phyloP scores from a whole-genome alignment of 2,888 invertebrate genomes.

The Agonopterix subpropinquella region DNA sequence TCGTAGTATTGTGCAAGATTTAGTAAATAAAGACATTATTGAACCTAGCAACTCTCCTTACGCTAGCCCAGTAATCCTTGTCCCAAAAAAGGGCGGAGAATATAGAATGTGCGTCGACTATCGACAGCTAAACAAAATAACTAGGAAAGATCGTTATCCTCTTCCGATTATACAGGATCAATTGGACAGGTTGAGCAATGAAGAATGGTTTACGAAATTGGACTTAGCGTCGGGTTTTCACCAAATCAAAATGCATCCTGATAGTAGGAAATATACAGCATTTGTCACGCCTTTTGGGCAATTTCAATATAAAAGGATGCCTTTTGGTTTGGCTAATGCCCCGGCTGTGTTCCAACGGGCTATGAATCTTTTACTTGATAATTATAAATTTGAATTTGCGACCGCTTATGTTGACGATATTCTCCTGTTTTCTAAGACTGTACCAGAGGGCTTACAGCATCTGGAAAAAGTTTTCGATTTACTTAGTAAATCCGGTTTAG shows the following conservation, averaged over 20 bases:
- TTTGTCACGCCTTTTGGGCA: slow-evolving; percentile 11
- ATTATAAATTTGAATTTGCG: slow-evolving; percentile 7
- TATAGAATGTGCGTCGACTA: slow-evolving; percentile 12
- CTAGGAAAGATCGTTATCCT: slow-evolving; percentile 10
- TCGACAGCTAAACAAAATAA: slow-evolving; percentile 9
- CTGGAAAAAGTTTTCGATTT: slow-evolving; percentile 2
- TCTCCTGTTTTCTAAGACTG: not conserved
- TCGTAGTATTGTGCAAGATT: slow-evolving; percentile 6
- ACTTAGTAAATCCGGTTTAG: slow-evolving; percentile 1
- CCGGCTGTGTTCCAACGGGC: not conserved
- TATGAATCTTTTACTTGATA: slow-evolving; percentile 3
- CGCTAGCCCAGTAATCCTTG: slow-evolving; percentile 9
- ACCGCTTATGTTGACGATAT: slow-evolving; percentile 9
- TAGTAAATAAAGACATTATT: slow-evolving; percentile 8
- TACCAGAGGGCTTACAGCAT: not conserved
- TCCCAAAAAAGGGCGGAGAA: slow-evolving; percentile 9
- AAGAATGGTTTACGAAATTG: slow-evolving; percentile 1
- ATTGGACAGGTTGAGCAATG: slow-evolving; percentile 5
- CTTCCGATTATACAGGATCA: slow-evolving; percentile 13
- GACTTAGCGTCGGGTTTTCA: slow-evolving; percentile 9
- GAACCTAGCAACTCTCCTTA: slow-evolving; percentile 10
- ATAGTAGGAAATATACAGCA: slow-evolving; percentile 6
- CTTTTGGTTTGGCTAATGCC: slow-evolving; percentile 5
- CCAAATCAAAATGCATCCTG: slow-evolving; percentile 1
- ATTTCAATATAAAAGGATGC: slow-evolving; percentile 9